These are phyloP conservation scores for Ceuthmochares aereus DNA, from an alignment of 2,113 vertebrate species.

Conservation along the genomic window DNA sequence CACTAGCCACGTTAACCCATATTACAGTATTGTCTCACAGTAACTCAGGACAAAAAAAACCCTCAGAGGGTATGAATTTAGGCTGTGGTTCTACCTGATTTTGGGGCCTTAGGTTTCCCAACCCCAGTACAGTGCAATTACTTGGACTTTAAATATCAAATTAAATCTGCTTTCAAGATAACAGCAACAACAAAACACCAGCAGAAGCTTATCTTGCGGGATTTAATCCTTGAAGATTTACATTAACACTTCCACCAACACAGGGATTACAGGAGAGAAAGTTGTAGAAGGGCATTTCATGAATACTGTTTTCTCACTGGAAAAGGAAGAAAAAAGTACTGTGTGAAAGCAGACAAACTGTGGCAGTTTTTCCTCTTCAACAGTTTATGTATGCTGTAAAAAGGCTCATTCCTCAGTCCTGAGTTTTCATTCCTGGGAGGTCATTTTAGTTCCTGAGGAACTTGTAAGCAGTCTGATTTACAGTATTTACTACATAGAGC, in stretches of 20 bases:
- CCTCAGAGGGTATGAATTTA: not conserved
- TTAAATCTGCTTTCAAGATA: not conserved
- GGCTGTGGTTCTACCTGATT: not conserved
- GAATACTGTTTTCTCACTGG: not conserved
- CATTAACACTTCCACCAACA: not conserved
- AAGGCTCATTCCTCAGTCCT: not conserved
- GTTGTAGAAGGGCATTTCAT: not conserved
- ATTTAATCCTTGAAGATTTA: conserved; percentile 6
- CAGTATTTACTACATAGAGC: not conserved
- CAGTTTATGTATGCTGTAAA: not conserved
- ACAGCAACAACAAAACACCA: not conserved
- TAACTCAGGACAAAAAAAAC: not conserved
- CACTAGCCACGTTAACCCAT: not conserved
- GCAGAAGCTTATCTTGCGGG: not conserved
- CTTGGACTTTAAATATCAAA: not conserved
- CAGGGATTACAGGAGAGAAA: conserved; percentile 13
- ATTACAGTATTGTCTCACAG: not conserved
- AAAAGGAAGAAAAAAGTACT: not conserved
- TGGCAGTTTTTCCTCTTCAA: not conserved
- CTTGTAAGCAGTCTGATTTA: not conserved
- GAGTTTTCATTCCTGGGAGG: not conserved
- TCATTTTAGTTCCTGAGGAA: not conserved
- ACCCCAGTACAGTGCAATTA: not conserved
- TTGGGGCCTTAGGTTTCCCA: not conserved
- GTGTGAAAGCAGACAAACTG: not conserved